Evolutionary conservation across 2,113 vertebrate genomes (phyloP).

Genomic region (Epinephelus lanceolatus): DNA sequence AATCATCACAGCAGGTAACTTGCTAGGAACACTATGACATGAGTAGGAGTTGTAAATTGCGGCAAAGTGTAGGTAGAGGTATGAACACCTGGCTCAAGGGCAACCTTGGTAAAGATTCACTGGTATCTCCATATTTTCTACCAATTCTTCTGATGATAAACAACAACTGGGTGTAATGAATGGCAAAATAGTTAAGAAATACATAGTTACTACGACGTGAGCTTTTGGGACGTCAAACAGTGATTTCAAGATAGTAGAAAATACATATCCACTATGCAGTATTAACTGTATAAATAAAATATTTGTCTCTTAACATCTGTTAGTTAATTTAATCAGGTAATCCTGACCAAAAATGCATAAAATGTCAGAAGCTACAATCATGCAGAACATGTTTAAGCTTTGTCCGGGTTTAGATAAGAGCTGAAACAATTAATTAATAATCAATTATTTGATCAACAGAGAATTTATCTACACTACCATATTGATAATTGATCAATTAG

Average conservation of each 20-base stretch:
- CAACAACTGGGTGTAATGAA: neutral
- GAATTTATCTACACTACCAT: neutral
- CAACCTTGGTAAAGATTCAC: neutral
- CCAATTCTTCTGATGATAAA: neutral
- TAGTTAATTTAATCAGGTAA: neutral
- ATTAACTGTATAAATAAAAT: neutral
- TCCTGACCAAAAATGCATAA: too few relatives aligned
- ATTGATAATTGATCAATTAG: neutral
- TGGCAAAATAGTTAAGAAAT: neutral
- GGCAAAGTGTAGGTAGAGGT: neutral
- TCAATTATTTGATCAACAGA: too few relatives aligned
- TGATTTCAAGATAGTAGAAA: neutral
- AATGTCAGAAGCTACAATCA: neutral
- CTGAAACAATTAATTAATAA: too few relatives aligned
- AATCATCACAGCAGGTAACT: slow-evolving; percentile 68
- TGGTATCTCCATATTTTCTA: neutral
- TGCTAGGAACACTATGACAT: neutral
- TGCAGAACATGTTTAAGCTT: neutral
- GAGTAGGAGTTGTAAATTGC: neutral
- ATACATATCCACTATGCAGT: neutral
- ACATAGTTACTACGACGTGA: neutral
- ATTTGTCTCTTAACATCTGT: neutral
- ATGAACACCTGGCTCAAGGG: neutral
- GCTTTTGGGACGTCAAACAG: neutral
- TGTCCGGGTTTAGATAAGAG: too few relatives aligned